phyloP scores from a whole-genome alignment of 1,140 invertebrate species.

The Leptinotarsa undecemlineata region DNA sequence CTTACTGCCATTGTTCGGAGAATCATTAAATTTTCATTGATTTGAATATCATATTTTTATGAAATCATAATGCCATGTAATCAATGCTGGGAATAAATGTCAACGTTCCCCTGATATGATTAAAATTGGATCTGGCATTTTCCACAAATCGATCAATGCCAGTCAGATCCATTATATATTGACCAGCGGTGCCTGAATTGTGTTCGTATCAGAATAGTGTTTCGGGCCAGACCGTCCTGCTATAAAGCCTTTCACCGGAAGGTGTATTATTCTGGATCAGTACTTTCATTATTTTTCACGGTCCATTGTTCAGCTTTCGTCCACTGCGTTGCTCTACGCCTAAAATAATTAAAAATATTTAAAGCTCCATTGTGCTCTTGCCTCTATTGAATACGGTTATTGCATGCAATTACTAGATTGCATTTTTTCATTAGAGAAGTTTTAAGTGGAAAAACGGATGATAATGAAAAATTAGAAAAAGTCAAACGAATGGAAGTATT shows the following conservation, averaged over 20 bases:
- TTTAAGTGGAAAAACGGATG: neutral
- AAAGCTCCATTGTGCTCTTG: neutral
- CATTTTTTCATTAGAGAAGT: neutral
- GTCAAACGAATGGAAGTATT: neutral
- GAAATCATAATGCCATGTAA: too few relatives aligned
- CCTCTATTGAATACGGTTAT: slow-evolving; percentile 3
- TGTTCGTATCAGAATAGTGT: neutral
- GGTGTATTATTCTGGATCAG: neutral
- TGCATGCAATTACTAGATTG: slow-evolving; percentile 5
- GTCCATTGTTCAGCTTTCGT: neutral
- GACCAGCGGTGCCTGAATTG: neutral
- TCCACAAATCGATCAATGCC: too few relatives aligned
- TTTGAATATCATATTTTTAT: too few relatives aligned
- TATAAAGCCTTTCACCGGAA: neutral
- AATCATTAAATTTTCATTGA: too few relatives aligned
- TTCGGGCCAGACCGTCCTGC: neutral
- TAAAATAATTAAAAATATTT: slow-evolving; percentile 7
- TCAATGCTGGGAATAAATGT: too few relatives aligned
- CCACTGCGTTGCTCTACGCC: neutral
- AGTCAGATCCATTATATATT: too few relatives aligned
- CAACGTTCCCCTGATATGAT: too few relatives aligned
- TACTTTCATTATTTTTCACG: slow-evolving; percentile 4
- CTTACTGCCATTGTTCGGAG: too few relatives aligned
- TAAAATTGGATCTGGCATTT: too few relatives aligned
- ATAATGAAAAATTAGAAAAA: neutral